A percentile compares a stretch with the other conserved stretches of the same genome.
Conservation (phyloP, 2,113 vertebrate species). For the Limnothrissa miodon region DNA sequence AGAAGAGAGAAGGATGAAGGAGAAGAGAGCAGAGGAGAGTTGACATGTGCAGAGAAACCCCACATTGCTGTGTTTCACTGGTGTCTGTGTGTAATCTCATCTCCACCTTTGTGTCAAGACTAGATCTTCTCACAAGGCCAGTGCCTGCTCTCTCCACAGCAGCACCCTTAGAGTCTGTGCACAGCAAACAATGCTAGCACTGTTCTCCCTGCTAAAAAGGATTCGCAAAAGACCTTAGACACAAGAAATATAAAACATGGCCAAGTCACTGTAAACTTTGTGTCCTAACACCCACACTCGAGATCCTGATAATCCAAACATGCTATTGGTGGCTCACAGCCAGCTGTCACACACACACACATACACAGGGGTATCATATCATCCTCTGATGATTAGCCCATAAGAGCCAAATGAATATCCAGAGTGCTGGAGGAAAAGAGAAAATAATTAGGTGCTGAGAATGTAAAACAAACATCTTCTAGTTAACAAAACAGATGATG, state of each 20-base stretch:
- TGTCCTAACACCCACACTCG: slow-evolving; percentile 19
- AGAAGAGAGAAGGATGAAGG: not conserved
- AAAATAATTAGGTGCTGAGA: slow-evolving; percentile 20
- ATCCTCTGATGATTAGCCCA: not conserved
- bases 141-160: not conserved
- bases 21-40: not conserved
- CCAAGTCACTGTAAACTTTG: slow-evolving; percentile 29
- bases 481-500: slow-evolving; percentile 25
- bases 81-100: too few relatives aligned
- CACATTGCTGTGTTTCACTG: not conserved
- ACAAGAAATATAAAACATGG: slow-evolving; percentile 38
- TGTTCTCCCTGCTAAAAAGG: slow-evolving; percentile 42
- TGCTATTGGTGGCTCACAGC: not conserved
- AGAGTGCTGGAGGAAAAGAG: not conserved
- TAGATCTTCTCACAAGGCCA: not conserved
- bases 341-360: not conserved
- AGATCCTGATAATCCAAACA: slow-evolving; percentile 11
- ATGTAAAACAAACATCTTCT: not conserved
- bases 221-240: slow-evolving; percentile 35
- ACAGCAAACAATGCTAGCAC: slow-evolving; percentile 40
- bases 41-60: not conserved
- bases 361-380: too few relatives aligned
- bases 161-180: slow-evolving; percentile 17
- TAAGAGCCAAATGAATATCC: not conserved
- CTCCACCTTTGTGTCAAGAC: slow-evolving; percentile 3